These are phyloP conservation scores for Labroides dimidiatus DNA, from an alignment of 2,797 vertebrate genomes.

Conservation along the genomic window DNA sequence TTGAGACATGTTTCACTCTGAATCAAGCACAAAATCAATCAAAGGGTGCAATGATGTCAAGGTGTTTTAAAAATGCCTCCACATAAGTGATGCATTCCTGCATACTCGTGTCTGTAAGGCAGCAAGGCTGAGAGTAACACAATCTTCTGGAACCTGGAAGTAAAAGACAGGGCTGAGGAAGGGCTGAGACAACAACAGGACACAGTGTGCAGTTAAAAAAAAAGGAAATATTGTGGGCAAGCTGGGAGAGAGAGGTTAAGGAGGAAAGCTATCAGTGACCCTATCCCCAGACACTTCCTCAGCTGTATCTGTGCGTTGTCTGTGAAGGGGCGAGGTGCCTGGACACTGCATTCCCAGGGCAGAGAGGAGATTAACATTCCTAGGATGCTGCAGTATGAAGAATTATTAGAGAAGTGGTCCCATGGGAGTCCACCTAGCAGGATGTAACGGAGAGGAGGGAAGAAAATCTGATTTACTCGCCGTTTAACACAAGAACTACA, in stretches of 20 bases:
- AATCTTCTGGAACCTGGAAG: constrained; percentile 46
- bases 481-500: constrained; percentile 23
- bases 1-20: constrained; percentile 52
- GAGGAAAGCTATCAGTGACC: constrained; percentile 51
- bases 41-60: constrained; percentile 49
- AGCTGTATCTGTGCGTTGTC: constrained; percentile 55
- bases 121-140: constrained; percentile 40
- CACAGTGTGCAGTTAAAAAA: constrained; percentile 16
- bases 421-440: constrained; percentile 38
- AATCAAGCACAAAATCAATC: constrained; percentile 60
- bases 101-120: constrained; percentile 45
- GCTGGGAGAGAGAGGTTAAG: constrained; percentile 24
- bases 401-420: constrained; percentile 38
- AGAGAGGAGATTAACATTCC: constrained; percentile 77
- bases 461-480: constrained; percentile 39
- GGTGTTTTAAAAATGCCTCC: constrained; percentile 41
- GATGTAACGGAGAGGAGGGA: constrained; percentile 37
- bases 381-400: constrained; percentile 56
- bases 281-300: constrained; percentile 58
- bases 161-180: constrained; percentile 17
- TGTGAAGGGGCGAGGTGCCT: constrained; percentile 60
- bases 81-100: constrained; percentile 39
- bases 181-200: constrained; percentile 47
- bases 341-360: constrained; percentile 57
- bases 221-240: constrained; percentile 15